A percentile compares a stretch with the other conserved stretches of the same genome.
Evolutionary conservation across 1,140 invertebrate genomes (phyloP).

Genomic region (Cyrtorhinus lividipennis): DNA sequence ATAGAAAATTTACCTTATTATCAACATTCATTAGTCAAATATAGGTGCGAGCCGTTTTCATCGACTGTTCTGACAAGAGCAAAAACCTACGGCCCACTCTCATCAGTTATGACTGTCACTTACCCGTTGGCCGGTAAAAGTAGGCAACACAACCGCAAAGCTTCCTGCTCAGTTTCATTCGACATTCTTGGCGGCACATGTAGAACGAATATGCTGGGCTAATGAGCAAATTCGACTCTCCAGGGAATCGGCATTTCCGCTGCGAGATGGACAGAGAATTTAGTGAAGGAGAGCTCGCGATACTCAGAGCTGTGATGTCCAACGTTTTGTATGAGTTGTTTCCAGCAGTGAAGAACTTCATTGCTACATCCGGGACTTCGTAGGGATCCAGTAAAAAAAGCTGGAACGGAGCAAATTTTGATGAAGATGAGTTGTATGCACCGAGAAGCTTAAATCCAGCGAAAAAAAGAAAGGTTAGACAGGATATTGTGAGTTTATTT

Average conservation of each 20-base stretch:
- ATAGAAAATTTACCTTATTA: no score
- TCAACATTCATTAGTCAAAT: no score
- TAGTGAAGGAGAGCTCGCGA: conserved; percentile 3
- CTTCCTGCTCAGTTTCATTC: conserved; percentile 38
- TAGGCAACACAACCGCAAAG: conserved; percentile 48
- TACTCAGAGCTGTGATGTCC: conserved; percentile 25
- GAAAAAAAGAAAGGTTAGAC: no score
- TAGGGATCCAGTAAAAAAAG: conserved; percentile 40
- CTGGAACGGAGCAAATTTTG: no score
- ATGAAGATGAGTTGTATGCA: no score
- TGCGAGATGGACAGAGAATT: conserved; percentile 37
- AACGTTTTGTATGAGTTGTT: conserved; percentile 31
- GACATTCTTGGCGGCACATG: conserved; percentile 47
- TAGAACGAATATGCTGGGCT: conserved; percentile 47
- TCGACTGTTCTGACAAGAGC: no score
- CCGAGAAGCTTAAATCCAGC: no score
- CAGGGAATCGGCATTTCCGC: conserved; percentile 43
- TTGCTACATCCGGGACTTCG: conserved; percentile 41
- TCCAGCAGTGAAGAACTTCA: conserved; percentile 34
- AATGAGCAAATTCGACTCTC: conserved; percentile 42
- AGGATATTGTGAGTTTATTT: no score
- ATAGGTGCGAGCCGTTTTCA: no score
- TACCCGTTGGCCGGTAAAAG: conserved; percentile 36
- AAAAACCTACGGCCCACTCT: no score
- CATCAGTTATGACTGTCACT: no score